Conservation (phyloP, 2,888 invertebrate genomes). For the Eupsilia transversa region DNA sequence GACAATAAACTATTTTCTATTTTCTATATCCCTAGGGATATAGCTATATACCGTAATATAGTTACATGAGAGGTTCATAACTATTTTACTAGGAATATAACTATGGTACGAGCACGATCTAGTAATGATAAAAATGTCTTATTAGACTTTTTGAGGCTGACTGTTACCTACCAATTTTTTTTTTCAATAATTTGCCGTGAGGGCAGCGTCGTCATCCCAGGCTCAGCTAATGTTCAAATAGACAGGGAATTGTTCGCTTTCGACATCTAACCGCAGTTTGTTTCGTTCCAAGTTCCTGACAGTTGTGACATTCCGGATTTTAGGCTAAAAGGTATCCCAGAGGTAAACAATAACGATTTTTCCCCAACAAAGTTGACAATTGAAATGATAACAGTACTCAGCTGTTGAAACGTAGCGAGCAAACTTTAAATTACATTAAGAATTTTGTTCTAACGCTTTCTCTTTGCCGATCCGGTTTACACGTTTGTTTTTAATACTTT, state of each 20-base stretch:
- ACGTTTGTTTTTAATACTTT: constrained; percentile 48
- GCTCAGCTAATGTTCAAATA: constrained; percentile 25
- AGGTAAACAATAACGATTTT: constrained; percentile 59
- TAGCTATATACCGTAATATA: no score
- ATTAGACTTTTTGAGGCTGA: neutral
- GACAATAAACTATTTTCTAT: no score
- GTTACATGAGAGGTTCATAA: no score
- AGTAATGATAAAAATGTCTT: no score
- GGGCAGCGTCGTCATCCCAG: no score
- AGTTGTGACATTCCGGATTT: constrained; percentile 71
- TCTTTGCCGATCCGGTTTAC: constrained; percentile 41
- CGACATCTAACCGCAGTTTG: constrained; percentile 56
- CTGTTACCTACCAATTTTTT: neutral
- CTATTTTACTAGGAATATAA: no score
- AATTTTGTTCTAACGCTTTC: constrained; percentile 50
- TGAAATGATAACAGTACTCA: constrained; percentile 58
- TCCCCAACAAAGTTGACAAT: constrained; percentile 59
- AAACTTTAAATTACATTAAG: constrained; percentile 65
- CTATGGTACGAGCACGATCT: no score
- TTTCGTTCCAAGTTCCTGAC: constrained; percentile 64
- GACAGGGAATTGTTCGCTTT: constrained; percentile 50
- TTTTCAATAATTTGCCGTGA: no score
- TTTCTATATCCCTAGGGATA: no score
- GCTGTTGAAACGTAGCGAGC: constrained; percentile 35
- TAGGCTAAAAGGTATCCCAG: constrained; percentile 62